Conservation (phyloP, 2,113 vertebrate genomes). For the Microcebus griseorufus region DNA sequence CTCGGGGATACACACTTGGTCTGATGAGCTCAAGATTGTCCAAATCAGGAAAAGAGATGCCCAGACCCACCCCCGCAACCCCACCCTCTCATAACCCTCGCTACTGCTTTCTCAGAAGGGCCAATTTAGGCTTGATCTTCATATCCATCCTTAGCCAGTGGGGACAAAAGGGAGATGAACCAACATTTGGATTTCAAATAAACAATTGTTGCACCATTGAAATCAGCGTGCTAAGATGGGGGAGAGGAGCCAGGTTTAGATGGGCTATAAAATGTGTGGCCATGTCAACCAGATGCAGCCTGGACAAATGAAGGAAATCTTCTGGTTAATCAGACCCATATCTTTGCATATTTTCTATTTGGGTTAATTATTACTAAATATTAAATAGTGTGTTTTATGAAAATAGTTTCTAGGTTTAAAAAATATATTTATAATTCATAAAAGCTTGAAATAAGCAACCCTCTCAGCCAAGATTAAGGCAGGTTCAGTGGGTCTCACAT, state of each 20-base stretch:
- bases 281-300: too few species aligned
- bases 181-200: background rate
- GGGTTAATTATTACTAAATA: too few species aligned
- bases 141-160: background rate
- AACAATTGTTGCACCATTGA: background rate
- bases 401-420: too few species aligned
- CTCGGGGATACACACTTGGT: accelerated
- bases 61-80: accelerated
- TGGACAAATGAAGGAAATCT: too few species aligned
- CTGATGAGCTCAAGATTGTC: accelerated
- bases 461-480: background rate
- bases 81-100: background rate
- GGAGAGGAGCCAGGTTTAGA: background rate
- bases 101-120: background rate
- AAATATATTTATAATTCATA: too few species aligned
- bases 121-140: background rate
- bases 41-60: background rate
- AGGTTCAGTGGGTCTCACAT: background rate
- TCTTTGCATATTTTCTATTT: too few species aligned
- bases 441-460: too few species aligned
- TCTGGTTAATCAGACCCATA: too few species aligned
- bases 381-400: too few species aligned
- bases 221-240: too few species aligned
- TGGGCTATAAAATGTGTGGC: too few species aligned
- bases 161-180: background rate